Evolutionary conservation across 2,113 vertebrate species (phyloP).

Genomic region (Micromys minutus): DNA sequence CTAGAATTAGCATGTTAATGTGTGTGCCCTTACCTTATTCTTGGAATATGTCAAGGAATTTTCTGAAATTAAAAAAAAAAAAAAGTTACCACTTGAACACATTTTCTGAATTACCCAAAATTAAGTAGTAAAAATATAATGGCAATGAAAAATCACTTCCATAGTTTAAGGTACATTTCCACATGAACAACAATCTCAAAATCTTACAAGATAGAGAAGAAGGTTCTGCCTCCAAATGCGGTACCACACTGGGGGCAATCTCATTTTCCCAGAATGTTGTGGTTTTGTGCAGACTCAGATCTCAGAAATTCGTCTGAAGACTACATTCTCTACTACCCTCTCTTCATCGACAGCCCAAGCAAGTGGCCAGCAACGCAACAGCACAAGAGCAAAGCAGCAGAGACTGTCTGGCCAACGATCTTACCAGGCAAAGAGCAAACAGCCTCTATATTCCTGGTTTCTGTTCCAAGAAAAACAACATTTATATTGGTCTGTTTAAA

Average conservation of each 20-base stretch:
- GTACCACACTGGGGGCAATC: neutral
- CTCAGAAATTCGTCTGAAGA: neutral
- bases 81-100: slow-evolving; percentile 7
- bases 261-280: neutral
- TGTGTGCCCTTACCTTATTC: slow-evolving; percentile 89
- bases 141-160: neutral
- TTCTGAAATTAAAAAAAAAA: slow-evolving; percentile 86
- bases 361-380: neutral
- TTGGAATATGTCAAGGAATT: slow-evolving; percentile 93
- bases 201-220: neutral
- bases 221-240: neutral
- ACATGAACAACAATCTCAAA: slow-evolving; percentile 1
- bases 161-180: slow-evolving; percentile 26
- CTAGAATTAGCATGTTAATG: neutral
- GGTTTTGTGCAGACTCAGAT: neutral
- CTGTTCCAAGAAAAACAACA: neutral
- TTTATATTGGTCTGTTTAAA: slow-evolving; percentile 5
- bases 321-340: neutral
- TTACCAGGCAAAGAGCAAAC: neutral
- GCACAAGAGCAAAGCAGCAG: neutral
- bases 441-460: neutral
- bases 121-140: slow-evolving; percentile 50
- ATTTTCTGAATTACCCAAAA: slow-evolving; percentile 38
- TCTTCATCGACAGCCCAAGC: neutral
- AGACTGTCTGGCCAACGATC: neutral